These are phyloP conservation scores for Lepas anatifera DNA, from an alignment of 2,888 invertebrate species.

Conservation along the genomic window DNA sequence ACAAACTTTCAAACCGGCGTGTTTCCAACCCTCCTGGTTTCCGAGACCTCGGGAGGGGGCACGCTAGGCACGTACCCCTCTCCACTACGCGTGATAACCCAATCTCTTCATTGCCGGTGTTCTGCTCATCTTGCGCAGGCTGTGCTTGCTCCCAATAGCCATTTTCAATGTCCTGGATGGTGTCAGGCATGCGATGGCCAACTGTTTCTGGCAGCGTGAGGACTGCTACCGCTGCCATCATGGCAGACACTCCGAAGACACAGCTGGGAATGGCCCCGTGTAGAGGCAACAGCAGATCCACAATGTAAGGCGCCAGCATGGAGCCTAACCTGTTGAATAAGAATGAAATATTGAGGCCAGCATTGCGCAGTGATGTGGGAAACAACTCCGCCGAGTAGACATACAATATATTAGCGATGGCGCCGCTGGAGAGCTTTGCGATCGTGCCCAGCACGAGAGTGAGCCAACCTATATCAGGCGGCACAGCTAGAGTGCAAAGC, in stretches of 20 bases:
- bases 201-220: conserved; percentile 63
- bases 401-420: conserved; percentile 73
- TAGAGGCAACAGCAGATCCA: conserved; percentile 41
- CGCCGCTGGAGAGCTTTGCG: conserved; percentile 67
- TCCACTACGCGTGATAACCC: too few relatives aligned
- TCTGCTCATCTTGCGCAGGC: not conserved
- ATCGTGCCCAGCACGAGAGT: conserved; percentile 53
- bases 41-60: too few relatives aligned
- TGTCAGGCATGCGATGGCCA: conserved; percentile 61
- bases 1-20: too few relatives aligned
- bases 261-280: conserved; percentile 29
- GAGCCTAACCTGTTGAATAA: conserved; percentile 76
- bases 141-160: not conserved
- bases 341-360: conserved; percentile 72
- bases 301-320: conserved; percentile 69
- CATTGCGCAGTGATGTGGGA: conserved; percentile 76
- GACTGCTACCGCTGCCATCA: conserved; percentile 54
- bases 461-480: conserved; percentile 34
- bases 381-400: conserved; percentile 74
- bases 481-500: conserved; percentile 20
- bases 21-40: too few relatives aligned
- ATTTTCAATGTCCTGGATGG: conserved; percentile 62
- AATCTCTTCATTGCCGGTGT: too few relatives aligned
- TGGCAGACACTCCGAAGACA: conserved; percentile 55
- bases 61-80: too few relatives aligned